phyloP scores from a whole-genome alignment of 2,797 vertebrate species.

The Sarcoramphus papa region DNA sequence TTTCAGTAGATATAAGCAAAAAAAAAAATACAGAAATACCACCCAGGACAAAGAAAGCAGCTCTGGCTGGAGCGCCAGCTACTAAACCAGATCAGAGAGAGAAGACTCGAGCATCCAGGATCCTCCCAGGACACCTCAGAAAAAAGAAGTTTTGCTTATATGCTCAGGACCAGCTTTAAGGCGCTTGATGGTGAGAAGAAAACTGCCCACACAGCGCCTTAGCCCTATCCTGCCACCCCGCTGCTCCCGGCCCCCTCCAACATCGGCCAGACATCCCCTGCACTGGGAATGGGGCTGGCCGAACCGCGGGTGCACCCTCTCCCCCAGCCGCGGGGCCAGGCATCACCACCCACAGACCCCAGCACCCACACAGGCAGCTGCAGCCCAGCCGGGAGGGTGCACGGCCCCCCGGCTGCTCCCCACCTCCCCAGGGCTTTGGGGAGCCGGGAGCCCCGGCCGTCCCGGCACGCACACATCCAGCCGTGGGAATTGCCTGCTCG shows the following conservation, averaged over 20 bases:
- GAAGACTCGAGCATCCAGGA: background rate
- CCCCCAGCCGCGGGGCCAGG: accelerated
- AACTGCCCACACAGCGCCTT: accelerated
- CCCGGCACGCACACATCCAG: background rate
- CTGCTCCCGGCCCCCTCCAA: accelerated
- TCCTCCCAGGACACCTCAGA: background rate
- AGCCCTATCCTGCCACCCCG: background rate
- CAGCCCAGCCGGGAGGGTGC: background rate
- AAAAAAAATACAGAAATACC: accelerated
- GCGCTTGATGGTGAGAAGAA: background rate
- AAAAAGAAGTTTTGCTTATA: too few species aligned
- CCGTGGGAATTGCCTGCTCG: accelerated
- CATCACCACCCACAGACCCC: accelerated
- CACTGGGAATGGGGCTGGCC: accelerated
- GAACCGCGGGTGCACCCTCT: accelerated
- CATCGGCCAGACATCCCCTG: accelerated
- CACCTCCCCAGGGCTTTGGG: background rate
- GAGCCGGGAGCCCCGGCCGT: accelerated
- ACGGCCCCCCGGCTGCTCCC: background rate
- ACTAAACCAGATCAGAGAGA: accelerated
- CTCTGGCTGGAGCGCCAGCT: background rate
- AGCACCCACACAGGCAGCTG: background rate
- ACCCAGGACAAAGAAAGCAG: accelerated
- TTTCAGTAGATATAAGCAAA: background rate
- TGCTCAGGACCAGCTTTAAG: background rate